Conservation (phyloP, 2,113 vertebrate species). For the Mungos mungo region DNA sequence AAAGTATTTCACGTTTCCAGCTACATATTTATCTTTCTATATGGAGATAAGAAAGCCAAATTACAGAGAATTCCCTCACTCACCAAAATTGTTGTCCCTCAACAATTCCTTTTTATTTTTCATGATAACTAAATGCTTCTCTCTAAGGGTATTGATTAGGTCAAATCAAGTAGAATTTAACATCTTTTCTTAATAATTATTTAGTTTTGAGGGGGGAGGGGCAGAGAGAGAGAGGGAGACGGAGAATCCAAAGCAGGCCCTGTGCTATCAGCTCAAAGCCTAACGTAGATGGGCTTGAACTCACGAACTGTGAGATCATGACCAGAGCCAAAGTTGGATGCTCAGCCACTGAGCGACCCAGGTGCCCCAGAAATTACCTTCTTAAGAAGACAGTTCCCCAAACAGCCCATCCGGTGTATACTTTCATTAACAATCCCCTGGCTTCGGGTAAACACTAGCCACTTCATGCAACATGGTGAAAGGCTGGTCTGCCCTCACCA, state of each 20-base stretch:
- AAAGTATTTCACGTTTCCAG: not conserved
- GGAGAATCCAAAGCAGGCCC: too few species aligned
- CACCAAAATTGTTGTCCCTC: not conserved
- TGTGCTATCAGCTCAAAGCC: too few species aligned
- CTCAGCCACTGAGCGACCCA: too few species aligned
- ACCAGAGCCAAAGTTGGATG: too few species aligned
- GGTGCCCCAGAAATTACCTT: not conserved
- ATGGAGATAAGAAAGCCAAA: not conserved
- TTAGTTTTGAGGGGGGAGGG: too few species aligned
- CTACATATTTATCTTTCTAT: not conserved
- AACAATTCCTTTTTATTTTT: not conserved
- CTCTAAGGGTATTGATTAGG: not conserved
- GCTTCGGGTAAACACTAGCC: not conserved
- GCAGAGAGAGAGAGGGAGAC: too few species aligned
- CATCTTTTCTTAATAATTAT: not conserved
- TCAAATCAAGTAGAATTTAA: not conserved
- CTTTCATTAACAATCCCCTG: not conserved
- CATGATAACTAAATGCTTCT: not conserved
- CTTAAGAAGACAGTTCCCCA: not conserved
- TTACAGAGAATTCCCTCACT: not conserved
- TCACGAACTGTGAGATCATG: too few species aligned
- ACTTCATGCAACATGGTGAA: not conserved
- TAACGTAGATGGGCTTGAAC: too few species aligned
- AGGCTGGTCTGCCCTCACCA: not conserved
- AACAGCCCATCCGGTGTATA: not conserved